phyloP scores from a whole-genome alignment of 2,888 invertebrate genomes.

The Macaria notata region DNA sequence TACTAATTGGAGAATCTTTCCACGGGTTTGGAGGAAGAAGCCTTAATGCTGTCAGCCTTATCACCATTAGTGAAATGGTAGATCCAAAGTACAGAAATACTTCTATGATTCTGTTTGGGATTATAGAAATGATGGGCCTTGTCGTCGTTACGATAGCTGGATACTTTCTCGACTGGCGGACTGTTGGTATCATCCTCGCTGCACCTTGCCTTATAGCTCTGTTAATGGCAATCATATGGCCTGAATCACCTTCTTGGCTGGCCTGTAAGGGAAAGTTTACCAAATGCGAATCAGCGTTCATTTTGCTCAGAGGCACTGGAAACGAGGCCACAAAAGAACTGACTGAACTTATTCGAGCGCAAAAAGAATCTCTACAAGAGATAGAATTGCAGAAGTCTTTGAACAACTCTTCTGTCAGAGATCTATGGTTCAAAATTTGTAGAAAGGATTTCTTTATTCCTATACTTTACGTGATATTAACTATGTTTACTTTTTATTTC shows the following conservation, averaged over 20 bases:
- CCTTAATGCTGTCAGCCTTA: slow-evolving; percentile 28
- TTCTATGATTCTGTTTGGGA: slow-evolving; percentile 25
- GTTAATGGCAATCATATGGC: slow-evolving; percentile 23
- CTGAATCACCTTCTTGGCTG: slow-evolving; percentile 35
- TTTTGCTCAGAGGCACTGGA: slow-evolving; percentile 28
- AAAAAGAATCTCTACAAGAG: slow-evolving; percentile 12
- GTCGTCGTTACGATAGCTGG: slow-evolving; percentile 27
- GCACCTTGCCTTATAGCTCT: slow-evolving; percentile 3
- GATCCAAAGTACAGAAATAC: slow-evolving; percentile 28
- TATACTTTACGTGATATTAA: background rate
- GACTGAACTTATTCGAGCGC: slow-evolving; percentile 17
- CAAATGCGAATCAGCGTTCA: slow-evolving; percentile 26
- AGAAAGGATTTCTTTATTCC: slow-evolving; percentile 6
- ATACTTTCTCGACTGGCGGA: slow-evolving; percentile 8
- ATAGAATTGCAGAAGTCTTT: slow-evolving; percentile 1
- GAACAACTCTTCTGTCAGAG: background rate
- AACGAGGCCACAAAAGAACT: slow-evolving; percentile 30
- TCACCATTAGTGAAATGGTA: slow-evolving; percentile 34
- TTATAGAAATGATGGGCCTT: slow-evolving; percentile 26
- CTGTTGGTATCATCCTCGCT: slow-evolving; percentile 7
- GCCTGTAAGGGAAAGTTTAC: slow-evolving; percentile 31
- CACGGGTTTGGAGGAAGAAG: slow-evolving; percentile 32
- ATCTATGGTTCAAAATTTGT: slow-evolving; percentile 2
- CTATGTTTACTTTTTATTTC: slow-evolving; percentile 10
- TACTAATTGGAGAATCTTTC: slow-evolving; percentile 27